phyloP scores from a whole-genome alignment of 2,113 vertebrate genomes.

The Podarcis muralis region DNA sequence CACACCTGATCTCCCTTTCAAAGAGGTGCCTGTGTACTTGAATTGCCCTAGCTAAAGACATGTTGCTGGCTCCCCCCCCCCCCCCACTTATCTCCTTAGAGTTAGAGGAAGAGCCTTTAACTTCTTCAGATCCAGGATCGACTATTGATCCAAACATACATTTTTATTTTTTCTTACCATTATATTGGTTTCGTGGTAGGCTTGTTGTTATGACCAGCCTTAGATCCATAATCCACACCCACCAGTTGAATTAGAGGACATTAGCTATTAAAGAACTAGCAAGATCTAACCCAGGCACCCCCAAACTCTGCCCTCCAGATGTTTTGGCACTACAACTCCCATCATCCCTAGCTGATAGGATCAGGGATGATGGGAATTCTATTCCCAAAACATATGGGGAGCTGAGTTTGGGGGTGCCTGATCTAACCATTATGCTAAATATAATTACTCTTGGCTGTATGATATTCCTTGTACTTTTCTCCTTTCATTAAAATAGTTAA shows the following conservation, averaged over 20 bases:
- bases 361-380: no score
- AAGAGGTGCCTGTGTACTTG: rapidly evolving
- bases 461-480: neutral
- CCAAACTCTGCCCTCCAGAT: no score
- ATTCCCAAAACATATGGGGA: no score
- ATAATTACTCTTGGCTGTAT: conserved; percentile 15
- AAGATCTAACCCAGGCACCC: neutral
- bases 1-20: neutral
- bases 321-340: no score
- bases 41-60: neutral
- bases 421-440: neutral
- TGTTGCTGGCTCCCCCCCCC: neutral
- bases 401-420: no score
- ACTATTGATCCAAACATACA: neutral
- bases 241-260: neutral
- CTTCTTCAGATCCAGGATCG: neutral
- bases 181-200: neutral
- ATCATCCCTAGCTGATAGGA: no score
- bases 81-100: neutral
- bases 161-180: neutral
- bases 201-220: neutral
- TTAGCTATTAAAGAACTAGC: conserved; percentile 12
- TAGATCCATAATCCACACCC: neutral
- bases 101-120: neutral
- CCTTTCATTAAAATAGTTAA: conserved; percentile 15